Evolutionary conservation across 2,113 vertebrate genomes (phyloP).

Genomic region (Hirundichthys speculiger): DNA sequence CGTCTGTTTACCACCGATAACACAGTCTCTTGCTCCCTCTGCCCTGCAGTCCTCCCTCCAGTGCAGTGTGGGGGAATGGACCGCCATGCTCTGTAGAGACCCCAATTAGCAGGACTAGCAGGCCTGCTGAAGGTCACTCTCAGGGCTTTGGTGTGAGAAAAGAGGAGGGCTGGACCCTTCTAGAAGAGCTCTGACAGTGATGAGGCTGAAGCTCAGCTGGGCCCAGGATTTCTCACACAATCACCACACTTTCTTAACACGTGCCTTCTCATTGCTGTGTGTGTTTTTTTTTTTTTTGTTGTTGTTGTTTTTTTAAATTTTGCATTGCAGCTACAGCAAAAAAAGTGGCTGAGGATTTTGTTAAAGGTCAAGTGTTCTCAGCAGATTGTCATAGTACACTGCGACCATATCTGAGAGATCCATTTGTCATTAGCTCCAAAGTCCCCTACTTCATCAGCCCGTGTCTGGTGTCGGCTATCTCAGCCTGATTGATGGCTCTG

Average conservation of each 20-base stretch:
- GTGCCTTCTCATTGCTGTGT: slow-evolving; percentile 26
- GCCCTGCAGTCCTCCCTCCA: slow-evolving; percentile 27
- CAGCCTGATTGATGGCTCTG: slow-evolving; percentile 77
- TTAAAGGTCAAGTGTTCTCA: slow-evolving; percentile 69
- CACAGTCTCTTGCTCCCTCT: slow-evolving; percentile 7
- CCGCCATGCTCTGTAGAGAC: slow-evolving; percentile 66
- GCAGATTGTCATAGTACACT: slow-evolving; percentile 57
- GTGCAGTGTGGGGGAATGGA: slow-evolving; percentile 9
- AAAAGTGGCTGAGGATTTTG: slow-evolving; percentile 51
- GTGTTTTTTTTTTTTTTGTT: slow-evolving; percentile 2
- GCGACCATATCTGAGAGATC: slow-evolving; percentile 66
- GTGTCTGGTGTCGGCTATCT: slow-evolving; percentile 71
- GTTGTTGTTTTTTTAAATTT: no score
- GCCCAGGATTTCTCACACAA: slow-evolving; percentile 35
- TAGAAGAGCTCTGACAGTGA: slow-evolving; percentile 33
- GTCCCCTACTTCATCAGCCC: slow-evolving; percentile 72
- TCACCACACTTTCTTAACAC: slow-evolving; percentile 25
- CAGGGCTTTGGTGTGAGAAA: slow-evolving; percentile 63
- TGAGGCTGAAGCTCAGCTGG: slow-evolving; percentile 21
- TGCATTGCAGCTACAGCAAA: slow-evolving; percentile 28
- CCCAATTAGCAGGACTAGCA: slow-evolving; percentile 71
- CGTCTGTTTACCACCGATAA: slow-evolving; percentile 12
- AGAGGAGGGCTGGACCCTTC: slow-evolving; percentile 37
- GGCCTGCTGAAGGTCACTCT: slow-evolving; percentile 70
- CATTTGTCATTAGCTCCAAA: slow-evolving; percentile 76